These are phyloP conservation scores for Dipus sagitta DNA, from an alignment of 2,797 vertebrate genomes.

Conservation along the genomic window DNA sequence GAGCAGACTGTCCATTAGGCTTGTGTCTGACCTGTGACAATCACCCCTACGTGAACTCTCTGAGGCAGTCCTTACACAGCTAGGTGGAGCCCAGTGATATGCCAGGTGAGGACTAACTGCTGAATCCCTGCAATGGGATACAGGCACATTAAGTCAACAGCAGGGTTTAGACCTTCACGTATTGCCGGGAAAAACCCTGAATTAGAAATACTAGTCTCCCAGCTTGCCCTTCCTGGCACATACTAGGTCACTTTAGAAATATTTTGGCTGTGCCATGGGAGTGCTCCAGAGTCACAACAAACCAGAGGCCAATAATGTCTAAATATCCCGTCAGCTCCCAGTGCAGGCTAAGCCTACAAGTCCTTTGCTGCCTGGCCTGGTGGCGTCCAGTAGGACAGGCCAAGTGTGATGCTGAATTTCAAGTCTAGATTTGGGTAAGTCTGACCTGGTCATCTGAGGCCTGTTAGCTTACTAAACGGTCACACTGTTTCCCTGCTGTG, in stretches of 20 bases:
- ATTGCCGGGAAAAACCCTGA: conserved; percentile 22
- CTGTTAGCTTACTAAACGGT: background rate
- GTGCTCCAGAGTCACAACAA: background rate
- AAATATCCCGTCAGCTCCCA: background rate
- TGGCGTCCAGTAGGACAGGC: background rate
- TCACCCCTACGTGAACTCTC: background rate
- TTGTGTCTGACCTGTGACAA: background rate
- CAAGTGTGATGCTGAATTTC: background rate
- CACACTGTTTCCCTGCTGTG: background rate
- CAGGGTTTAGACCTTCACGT: background rate
- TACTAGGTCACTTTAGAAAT: background rate
- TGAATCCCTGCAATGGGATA: background rate
- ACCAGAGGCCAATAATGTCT: background rate
- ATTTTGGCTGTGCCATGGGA: background rate
- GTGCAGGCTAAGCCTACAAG: background rate
- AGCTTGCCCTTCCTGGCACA: background rate
- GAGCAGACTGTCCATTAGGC: background rate
- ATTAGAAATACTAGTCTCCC: background rate
- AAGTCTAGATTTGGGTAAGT: background rate
- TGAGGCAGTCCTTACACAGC: background rate
- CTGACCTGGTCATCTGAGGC: background rate
- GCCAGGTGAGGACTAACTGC: background rate
- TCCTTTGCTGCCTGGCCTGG: background rate
- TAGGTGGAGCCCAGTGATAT: background rate
- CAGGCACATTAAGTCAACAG: background rate